These are phyloP conservation scores for Brassicogethes aeneus DNA, from an alignment of 2,888 invertebrate species.

Conservation along the genomic window DNA sequence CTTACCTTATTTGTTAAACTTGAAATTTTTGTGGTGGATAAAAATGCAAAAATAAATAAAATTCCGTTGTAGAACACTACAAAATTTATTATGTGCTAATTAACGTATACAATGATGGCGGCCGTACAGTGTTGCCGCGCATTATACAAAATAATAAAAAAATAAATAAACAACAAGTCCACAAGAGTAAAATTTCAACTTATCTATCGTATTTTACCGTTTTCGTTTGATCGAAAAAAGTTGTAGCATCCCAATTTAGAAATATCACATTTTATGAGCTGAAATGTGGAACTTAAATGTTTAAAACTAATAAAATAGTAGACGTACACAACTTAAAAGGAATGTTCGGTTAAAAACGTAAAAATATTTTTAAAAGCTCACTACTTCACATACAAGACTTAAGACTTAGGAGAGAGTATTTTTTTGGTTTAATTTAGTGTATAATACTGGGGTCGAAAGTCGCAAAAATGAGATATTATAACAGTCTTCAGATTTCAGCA, in stretches of 20 bases:
- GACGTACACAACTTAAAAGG: neutral
- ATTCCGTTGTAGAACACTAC: constrained; percentile 18
- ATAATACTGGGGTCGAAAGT: no score
- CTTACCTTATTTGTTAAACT: neutral
- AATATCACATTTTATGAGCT: constrained; percentile 20
- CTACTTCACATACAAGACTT: no score
- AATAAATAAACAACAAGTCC: constrained; percentile 6
- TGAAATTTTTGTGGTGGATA: neutral
- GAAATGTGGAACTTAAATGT: constrained; percentile 9
- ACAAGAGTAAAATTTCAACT: constrained; percentile 9
- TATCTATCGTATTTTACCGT: neutral
- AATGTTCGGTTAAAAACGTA: constrained; percentile 5
- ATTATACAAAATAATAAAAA: neutral
- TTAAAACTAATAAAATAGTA: constrained; percentile 5
- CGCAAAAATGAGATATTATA: constrained; percentile 6
- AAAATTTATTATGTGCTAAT: constrained; percentile 25
- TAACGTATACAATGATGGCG: constrained; percentile 26
- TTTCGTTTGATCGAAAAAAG: constrained; percentile 3
- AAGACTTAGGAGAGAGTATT: no score
- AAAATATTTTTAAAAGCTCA: constrained; percentile 8
- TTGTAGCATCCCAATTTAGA: constrained; percentile 10
- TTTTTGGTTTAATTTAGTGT: no score
- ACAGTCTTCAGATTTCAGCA: constrained; percentile 20
- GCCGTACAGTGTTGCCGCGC: constrained; percentile 4
- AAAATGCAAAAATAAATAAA: constrained; percentile 1